Evolutionary conservation across 2,113 vertebrate species (phyloP).

Genomic region (Pogona vitticeps): DNA sequence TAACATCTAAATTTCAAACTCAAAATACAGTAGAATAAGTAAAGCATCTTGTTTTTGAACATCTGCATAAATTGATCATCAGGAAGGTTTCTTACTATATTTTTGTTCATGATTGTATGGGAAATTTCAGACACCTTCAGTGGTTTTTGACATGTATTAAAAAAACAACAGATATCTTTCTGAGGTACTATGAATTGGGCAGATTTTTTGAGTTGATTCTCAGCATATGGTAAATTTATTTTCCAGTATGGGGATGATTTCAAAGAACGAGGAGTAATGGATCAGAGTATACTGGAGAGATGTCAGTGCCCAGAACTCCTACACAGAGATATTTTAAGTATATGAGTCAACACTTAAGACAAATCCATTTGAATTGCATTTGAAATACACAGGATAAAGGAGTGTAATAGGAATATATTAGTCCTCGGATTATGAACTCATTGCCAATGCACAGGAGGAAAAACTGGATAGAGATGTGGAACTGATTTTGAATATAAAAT

Average conservation of each 20-base stretch:
- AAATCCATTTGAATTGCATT: slow-evolving; percentile 56
- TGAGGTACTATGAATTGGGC: slow-evolving; percentile 46
- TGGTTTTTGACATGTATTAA: neutral
- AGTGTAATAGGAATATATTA: slow-evolving; percentile 27
- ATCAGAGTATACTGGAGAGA: slow-evolving; percentile 57
- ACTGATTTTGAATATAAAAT: neutral
- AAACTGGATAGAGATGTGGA: neutral
- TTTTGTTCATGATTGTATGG: neutral
- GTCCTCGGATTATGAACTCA: neutral
- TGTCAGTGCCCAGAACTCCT: slow-evolving; percentile 60
- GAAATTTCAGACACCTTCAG: neutral
- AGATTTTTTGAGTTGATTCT: slow-evolving; percentile 30
- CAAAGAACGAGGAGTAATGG: slow-evolving; percentile 72
- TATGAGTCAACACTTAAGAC: slow-evolving; percentile 59
- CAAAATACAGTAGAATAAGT: neutral
- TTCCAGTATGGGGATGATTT: slow-evolving; percentile 57
- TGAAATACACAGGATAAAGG: slow-evolving; percentile 50
- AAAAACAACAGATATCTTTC: neutral
- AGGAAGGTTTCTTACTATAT: neutral
- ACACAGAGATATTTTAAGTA: slow-evolving; percentile 55
- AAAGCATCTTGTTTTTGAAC: neutral
- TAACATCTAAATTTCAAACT: too few relatives aligned
- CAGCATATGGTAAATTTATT: slow-evolving; percentile 64
- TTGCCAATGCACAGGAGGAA: neutral
- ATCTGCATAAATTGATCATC: neutral